A percentile compares a stretch with the other conserved stretches of the same genome.
phyloP scores from a whole-genome alignment of 2,113 vertebrate species.

The Planiliza haematocheilus region DNA sequence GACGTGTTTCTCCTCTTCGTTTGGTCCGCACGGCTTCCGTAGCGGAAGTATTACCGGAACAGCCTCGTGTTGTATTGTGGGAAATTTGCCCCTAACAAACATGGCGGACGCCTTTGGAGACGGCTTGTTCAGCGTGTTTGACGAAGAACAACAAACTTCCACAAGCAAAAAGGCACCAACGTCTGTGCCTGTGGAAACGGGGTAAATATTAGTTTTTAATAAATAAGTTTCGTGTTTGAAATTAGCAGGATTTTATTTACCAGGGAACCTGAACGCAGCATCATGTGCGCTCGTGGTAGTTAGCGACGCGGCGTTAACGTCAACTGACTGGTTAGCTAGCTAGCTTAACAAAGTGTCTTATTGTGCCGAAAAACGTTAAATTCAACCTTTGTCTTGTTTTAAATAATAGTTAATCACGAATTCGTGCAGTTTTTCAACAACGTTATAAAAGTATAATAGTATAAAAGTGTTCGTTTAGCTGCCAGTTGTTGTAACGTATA shows the following conservation, averaged over 20 bases:
- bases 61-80: slow-evolving; percentile 62
- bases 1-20: background rate
- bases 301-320: background rate
- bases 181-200: slow-evolving; percentile 58
- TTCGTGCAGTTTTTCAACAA: background rate
- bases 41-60: background rate
- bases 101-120: slow-evolving; percentile 97
- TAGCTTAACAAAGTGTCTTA: background rate
- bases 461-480: background rate
- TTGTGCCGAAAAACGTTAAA: background rate
- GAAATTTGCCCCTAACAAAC: slow-evolving; percentile 57
- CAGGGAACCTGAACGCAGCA: background rate
- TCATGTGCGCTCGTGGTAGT: slow-evolving; percentile 15
- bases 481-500: background rate
- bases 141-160: slow-evolving; percentile 85
- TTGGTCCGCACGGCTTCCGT: slow-evolving; percentile 20
- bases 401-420: background rate
- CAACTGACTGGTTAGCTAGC: slow-evolving; percentile 1
- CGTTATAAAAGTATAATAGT: too few species aligned
- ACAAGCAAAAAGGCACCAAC: slow-evolving; percentile 76
- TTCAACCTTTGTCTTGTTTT: background rate
- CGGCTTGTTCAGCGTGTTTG: slow-evolving; percentile 95
- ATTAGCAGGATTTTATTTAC: background rate
- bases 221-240: background rate
- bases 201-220: slow-evolving; percentile 68